Evolutionary conservation across 2,113 vertebrate species (phyloP).

Genomic region (Rattus norvegicus): DNA sequence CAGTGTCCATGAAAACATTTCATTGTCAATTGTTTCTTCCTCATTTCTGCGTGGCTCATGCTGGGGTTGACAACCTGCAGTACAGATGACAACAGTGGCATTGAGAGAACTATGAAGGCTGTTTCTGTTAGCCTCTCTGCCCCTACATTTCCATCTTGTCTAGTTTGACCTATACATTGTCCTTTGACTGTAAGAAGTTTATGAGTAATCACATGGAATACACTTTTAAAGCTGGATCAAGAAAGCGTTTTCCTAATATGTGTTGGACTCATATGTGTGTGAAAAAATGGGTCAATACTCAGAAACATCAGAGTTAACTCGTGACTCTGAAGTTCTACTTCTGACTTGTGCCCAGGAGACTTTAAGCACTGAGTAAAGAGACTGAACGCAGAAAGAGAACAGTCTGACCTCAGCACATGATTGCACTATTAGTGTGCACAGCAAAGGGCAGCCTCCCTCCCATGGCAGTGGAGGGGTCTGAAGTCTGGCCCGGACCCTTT

Average conservation of each 20-base stretch:
- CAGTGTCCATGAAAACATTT: background rate
- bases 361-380: background rate
- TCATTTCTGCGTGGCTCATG: background rate
- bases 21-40: constrained; percentile 49
- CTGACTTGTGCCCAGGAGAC: background rate
- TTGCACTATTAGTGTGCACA: background rate
- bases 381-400: background rate
- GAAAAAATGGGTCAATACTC: background rate
- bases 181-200: background rate
- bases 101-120: constrained; percentile 22
- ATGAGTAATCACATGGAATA: background rate
- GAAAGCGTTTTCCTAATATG: constrained; percentile 9
- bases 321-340: background rate
- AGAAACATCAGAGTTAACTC: background rate
- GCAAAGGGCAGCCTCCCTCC: background rate
- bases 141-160: background rate
- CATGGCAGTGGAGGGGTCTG: background rate
- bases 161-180: background rate
- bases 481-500: background rate
- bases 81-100: background rate
- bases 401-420: background rate
- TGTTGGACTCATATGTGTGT: background rate
- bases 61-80: background rate
- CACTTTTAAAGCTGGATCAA: background rate
- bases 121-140: constrained; percentile 18